phyloP scores from a whole-genome alignment of 2,888 invertebrate species.

The Drosophila sordidula region DNA sequence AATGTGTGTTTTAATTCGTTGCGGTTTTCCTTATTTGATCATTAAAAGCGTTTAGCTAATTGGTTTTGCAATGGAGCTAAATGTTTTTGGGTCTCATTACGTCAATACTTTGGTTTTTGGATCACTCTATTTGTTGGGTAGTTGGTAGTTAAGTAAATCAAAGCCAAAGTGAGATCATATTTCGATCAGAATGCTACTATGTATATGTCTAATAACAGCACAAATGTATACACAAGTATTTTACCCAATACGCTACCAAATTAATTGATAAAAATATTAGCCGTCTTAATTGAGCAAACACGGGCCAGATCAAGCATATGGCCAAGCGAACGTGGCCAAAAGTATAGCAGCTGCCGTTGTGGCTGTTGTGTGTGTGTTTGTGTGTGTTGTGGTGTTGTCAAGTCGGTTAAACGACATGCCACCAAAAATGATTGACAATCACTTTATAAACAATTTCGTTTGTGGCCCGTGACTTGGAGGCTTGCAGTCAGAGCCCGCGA shows the following conservation, averaged over 20 bases:
- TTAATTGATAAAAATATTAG: slow-evolving; percentile 15
- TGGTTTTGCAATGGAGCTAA: slow-evolving; percentile 53
- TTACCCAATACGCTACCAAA: not conserved
- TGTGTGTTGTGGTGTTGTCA: slow-evolving; percentile 58
- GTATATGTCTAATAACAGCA: no score
- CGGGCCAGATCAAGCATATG: slow-evolving; percentile 23
- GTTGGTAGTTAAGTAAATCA: slow-evolving; percentile 6
- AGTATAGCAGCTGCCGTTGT: slow-evolving; percentile 64
- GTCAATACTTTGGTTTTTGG: slow-evolving; percentile 10
- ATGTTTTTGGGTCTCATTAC: slow-evolving; percentile 37
- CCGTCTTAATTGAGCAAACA: slow-evolving; percentile 57
- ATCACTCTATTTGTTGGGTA: not conserved
- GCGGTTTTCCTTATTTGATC: slow-evolving; percentile 61
- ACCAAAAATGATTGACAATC: slow-evolving; percentile 80
- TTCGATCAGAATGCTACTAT: no score
- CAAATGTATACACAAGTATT: not conserved
- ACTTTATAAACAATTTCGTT: slow-evolving; percentile 77
- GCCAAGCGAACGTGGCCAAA: slow-evolving; percentile 43
- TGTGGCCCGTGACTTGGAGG: slow-evolving; percentile 55
- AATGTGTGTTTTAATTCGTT: slow-evolving; percentile 44
- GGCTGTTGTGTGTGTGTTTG: slow-evolving; percentile 21
- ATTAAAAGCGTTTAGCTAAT: slow-evolving; percentile 69
- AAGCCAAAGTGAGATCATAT: not conserved
- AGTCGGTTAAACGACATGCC: slow-evolving; percentile 77
- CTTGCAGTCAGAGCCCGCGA: slow-evolving; percentile 31